Base-by-base conservation (phyloP, 2,888 invertebrate genomes). In the Timandra comae region DNA sequence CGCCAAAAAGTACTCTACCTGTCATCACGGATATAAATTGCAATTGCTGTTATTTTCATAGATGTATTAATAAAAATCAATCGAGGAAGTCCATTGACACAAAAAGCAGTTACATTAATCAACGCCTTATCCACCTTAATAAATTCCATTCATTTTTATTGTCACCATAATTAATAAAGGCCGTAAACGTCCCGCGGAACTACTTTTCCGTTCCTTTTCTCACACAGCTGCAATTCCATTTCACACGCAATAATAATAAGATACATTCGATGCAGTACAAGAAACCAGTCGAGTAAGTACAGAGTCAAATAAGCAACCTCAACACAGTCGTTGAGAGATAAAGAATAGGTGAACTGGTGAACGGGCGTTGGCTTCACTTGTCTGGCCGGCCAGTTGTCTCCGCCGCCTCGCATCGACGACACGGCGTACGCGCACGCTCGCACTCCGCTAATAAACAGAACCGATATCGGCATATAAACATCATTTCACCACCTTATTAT, bases 311-410 rank as follows among this genome's bases (percentile, higher is more conserved):
- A 59, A 67, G 61, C 58, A 52, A 64, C 52, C 46, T 48, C 41
- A 47, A 47, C 51, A 59, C 62, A 63, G 69, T 64, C 73, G 68
- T 73, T 69, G 65, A 53, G 52, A 75, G 81, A 82, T 81, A 82
- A 24, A 82, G 71, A 77, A 73, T 74, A 72, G 75, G 76, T 73
- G 75, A 74, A 75, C 74, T 71, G 73, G 80, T 73, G 77, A 76
- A 70, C 80, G 81, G 79, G 77, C 77, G 75, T 77, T 75, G 74
- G 67, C 75, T 63, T 56, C 53, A 58, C 56, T 63, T 61, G 70
- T 63, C 64, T 59, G 58, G 45, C 55, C 39, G 16, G 55, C 52
- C 77, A 82, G 84, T 85, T 66, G 59, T 71, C 70, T 63, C 67
- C 67, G 63, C 73, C 73, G 74, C 71, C 67, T 64, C 66, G 69